Percentiles rank a stretch among this genome's conserved stretches.
phyloP scores from a whole-genome alignment of 2,888 invertebrate species.

The Chloroclystis v-ata region DNA sequence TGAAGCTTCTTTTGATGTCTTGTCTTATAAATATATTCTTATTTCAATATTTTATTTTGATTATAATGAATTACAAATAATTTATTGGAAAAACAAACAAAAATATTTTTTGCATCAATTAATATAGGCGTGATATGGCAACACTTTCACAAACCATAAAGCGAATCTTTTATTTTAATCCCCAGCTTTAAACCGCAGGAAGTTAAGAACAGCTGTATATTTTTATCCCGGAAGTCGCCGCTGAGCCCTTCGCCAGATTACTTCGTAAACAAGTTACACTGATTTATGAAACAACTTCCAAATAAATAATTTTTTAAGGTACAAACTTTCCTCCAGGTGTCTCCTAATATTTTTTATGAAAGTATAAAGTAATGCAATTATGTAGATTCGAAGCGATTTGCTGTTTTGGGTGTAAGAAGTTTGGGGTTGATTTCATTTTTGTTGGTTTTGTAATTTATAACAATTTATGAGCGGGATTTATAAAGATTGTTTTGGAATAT shows the following conservation, averaged over 20 bases:
- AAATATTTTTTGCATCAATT: no score
- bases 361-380: slow-evolving; percentile 63
- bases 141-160: neutral
- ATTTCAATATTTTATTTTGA: no score
- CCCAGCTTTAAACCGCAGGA: slow-evolving; percentile 11
- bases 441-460: no score
- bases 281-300: slow-evolving; percentile 75
- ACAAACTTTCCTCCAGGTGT: slow-evolving; percentile 72
- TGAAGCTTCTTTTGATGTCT: no score
- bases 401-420: slow-evolving; percentile 21
- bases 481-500: no score
- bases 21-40: no score
- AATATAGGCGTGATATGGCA: neutral
- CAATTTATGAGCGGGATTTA: no score
- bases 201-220: slow-evolving; percentile 39
- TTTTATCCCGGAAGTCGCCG: slow-evolving; percentile 40
- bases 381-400: slow-evolving; percentile 59
- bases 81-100: no score
- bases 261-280: slow-evolving; percentile 74
- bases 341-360: slow-evolving; percentile 68
- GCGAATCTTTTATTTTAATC: slow-evolving; percentile 5
- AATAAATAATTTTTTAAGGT: slow-evolving; percentile 73
- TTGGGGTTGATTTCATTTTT: no score
- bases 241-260: slow-evolving; percentile 58
- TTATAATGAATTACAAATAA: no score